phyloP scores from a whole-genome alignment of 2,888 invertebrate genomes.

The Serripes groenlandicus region DNA sequence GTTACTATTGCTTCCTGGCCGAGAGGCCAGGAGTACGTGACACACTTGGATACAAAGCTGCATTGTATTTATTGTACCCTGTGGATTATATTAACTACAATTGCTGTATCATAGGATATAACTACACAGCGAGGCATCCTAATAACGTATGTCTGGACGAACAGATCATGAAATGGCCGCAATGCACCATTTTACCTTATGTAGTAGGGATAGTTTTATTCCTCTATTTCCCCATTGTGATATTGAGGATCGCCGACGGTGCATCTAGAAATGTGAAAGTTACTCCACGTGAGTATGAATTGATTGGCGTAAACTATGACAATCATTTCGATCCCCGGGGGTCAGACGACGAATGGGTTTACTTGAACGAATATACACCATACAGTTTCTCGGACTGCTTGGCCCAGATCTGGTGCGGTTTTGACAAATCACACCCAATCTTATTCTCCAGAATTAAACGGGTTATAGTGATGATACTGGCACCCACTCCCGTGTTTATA shows the following conservation, averaged over 20 bases:
- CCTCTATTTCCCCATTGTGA: conserved; percentile 40
- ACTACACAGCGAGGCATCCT: background rate
- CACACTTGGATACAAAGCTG: conserved; percentile 24
- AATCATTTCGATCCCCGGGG: background rate
- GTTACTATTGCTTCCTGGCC: conserved; percentile 46
- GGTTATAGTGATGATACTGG: conserved; percentile 10
- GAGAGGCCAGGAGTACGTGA: conserved; percentile 27
- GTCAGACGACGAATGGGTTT: conserved; percentile 28
- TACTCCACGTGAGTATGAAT: background rate
- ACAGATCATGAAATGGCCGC: conserved; percentile 39
- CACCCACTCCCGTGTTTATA: conserved; percentile 14
- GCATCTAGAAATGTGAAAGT: conserved; percentile 27
- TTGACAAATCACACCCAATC: conserved; percentile 18
- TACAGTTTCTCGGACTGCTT: conserved; percentile 2
- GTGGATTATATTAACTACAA: conserved; percentile 29
- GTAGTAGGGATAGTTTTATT: conserved; percentile 34
- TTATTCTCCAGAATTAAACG: conserved; percentile 37
- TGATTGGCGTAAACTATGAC: background rate
- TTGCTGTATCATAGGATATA: conserved; percentile 32
- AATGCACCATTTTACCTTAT: conserved; percentile 29
- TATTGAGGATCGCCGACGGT: conserved; percentile 17
- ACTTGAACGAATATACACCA: conserved; percentile 29
- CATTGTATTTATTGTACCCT: conserved; percentile 40
- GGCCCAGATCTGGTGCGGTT: background rate
- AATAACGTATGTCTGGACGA: background rate